Conservation (phyloP, 2,113 vertebrate genomes). For the Rhombomys opimus region DNA sequence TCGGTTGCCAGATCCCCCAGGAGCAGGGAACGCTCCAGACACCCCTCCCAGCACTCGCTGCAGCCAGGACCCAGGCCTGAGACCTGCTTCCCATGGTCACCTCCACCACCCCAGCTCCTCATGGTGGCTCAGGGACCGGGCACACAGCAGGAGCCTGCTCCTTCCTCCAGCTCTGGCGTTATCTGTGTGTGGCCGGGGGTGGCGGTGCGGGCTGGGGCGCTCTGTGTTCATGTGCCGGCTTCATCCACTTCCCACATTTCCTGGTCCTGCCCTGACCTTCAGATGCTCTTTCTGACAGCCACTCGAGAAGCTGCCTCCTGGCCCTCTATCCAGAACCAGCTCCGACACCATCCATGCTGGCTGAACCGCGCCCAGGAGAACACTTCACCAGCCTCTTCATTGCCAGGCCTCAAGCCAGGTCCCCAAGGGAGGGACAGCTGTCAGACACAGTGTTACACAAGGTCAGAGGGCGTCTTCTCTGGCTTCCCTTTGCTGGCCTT, state of each 20-base stretch:
- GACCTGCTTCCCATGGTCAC: neutral
- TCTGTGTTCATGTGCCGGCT: neutral
- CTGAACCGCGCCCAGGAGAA: neutral
- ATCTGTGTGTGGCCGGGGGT: neutral
- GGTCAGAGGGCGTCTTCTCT: neutral
- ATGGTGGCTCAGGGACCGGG: neutral
- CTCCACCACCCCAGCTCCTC: neutral
- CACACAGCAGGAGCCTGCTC: neutral
- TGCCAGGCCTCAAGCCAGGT: neutral
- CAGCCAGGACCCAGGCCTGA: too few relatives aligned
- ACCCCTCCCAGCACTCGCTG: neutral
- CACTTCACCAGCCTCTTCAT: neutral
- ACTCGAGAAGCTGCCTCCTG: neutral
- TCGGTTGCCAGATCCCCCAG: neutral
- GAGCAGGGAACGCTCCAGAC: neutral
- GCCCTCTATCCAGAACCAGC: neutral
- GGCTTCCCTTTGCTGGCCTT: too few relatives aligned
- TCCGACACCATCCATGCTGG: neutral
- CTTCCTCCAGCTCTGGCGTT: neutral
- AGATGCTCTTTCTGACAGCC: neutral
- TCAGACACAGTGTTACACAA: neutral
- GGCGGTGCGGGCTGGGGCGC: neutral
- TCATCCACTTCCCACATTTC: neutral
- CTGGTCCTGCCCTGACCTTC: neutral
- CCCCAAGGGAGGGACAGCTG: too few relatives aligned